Evolutionary conservation across 2,113 vertebrate genomes (phyloP).

Genomic region (Tretioscincus oriximinensis): DNA sequence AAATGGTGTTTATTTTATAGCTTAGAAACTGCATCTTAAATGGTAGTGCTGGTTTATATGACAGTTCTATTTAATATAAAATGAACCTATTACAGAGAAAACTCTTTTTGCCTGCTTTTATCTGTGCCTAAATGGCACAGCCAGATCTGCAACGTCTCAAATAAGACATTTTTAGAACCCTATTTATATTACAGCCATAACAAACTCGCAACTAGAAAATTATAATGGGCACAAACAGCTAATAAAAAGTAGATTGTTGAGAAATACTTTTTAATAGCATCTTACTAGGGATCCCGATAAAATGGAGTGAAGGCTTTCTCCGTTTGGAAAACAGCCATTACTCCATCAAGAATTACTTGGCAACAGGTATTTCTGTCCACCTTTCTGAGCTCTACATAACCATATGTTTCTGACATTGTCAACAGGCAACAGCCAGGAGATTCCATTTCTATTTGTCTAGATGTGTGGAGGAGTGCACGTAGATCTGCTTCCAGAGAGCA

Average conservation of each 20-base stretch:
- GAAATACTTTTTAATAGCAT: slow-evolving; percentile 79
- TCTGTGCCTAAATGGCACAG: slow-evolving; percentile 75
- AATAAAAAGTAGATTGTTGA: slow-evolving; percentile 84
- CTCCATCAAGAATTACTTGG: slow-evolving; percentile 64
- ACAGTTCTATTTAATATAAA: slow-evolving; percentile 83
- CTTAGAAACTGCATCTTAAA: slow-evolving; percentile 79
- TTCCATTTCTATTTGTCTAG: slow-evolving; percentile 17
- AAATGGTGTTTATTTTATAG: slow-evolving; percentile 80
- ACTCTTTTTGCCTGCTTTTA: slow-evolving; percentile 75
- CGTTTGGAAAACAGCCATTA: slow-evolving; percentile 66
- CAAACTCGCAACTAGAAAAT: slow-evolving; percentile 83
- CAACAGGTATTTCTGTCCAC: slow-evolving; percentile 55
- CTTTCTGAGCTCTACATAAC: slow-evolving; percentile 46
- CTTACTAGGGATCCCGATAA: slow-evolving; percentile 74
- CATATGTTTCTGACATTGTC: slow-evolving; percentile 34
- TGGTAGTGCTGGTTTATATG: slow-evolving; percentile 77
- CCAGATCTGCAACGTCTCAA: slow-evolving; percentile 79
- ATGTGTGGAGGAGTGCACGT: too few relatives aligned
- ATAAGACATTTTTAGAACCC: slow-evolving; percentile 83
- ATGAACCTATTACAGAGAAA: slow-evolving; percentile 75
- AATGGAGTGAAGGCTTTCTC: slow-evolving; percentile 55
- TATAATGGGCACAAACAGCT: slow-evolving; percentile 81
- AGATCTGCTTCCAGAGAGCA: too few relatives aligned
- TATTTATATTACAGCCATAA: slow-evolving; percentile 85
- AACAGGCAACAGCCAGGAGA: slow-evolving; percentile 33